Conservation (phyloP, 2,113 vertebrate species). For the Rafetus swinhoei region DNA sequence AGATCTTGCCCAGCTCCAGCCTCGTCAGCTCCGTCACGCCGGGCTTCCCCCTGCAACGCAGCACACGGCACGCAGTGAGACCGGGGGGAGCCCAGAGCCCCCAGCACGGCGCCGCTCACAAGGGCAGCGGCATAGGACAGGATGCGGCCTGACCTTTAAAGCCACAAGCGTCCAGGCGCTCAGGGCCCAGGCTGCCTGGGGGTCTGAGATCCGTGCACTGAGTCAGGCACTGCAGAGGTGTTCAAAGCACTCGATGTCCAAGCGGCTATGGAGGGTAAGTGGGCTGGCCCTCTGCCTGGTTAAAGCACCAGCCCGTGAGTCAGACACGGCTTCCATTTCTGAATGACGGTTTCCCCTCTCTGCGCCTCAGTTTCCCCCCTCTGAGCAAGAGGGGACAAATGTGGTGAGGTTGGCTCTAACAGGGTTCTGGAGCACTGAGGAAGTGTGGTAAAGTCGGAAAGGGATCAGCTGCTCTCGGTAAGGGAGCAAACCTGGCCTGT, state of each 20-base stretch:
- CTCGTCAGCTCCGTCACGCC: conserved; percentile 85
- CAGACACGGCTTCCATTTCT: too few relatives aligned
- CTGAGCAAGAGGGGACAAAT: not conserved
- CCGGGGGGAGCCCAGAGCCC: rapidly evolving
- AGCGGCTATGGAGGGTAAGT: not conserved
- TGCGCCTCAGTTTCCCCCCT: not conserved
- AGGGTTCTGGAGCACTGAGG: not conserved
- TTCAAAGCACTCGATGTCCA: not conserved
- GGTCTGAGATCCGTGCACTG: not conserved
- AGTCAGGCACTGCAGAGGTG: not conserved
- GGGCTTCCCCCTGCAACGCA: conserved; percentile 78
- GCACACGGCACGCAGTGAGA: not conserved
- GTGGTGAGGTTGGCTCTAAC: not conserved
- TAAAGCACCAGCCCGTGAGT: too few relatives aligned
- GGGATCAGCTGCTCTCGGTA: not conserved
- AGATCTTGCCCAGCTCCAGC: conserved; percentile 88
- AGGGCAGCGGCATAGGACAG: not conserved
- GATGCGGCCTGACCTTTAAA: too few relatives aligned
- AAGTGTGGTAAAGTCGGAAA: too few relatives aligned
- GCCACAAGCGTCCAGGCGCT: not conserved
- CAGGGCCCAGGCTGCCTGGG: not conserved
- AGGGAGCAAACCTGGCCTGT: not conserved
- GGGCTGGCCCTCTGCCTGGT: too few relatives aligned
- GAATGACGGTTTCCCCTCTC: not conserved
- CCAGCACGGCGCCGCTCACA: not conserved